These are phyloP conservation scores for Tympanuchus pallidicinctus DNA, from an alignment of 2,113 vertebrate species.

Conservation along the genomic window DNA sequence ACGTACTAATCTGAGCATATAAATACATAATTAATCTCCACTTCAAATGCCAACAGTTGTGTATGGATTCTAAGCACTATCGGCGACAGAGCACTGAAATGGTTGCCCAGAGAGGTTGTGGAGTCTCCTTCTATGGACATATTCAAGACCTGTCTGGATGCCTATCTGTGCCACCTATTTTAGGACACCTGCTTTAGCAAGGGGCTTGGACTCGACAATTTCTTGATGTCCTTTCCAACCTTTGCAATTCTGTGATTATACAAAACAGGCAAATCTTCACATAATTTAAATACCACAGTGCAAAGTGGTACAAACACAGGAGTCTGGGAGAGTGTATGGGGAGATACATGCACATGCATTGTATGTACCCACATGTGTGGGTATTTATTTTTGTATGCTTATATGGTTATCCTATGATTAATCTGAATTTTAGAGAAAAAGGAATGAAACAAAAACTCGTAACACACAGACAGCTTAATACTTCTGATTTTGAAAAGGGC, in stretches of 20 bases:
- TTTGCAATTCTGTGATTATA: too few species aligned
- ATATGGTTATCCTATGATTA: not conserved
- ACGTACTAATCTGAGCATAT: not conserved
- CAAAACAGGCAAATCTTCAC: not conserved
- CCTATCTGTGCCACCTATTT: too few species aligned
- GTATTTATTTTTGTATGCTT: not conserved
- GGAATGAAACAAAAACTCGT: not conserved
- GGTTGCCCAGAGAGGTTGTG: too few species aligned
- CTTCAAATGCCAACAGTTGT: not conserved
- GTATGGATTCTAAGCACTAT: not conserved
- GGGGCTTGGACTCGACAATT: too few species aligned
- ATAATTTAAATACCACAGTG: not conserved
- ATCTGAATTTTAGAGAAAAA: not conserved
- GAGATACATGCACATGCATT: not conserved
- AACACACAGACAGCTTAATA: not conserved
- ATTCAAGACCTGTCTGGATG: too few species aligned
- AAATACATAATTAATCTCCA: not conserved
- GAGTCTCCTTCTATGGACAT: too few species aligned
- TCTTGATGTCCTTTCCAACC: too few species aligned
- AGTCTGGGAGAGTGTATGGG: not conserved
- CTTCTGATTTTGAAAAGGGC: slow-evolving; percentile 12
- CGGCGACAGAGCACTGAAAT: too few species aligned
- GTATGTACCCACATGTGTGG: too few species aligned
- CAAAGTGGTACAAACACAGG: not conserved
- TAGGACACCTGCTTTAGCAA: too few species aligned